Conservation (phyloP, 2,797 vertebrate species). For the Danio kyathit region DNA sequence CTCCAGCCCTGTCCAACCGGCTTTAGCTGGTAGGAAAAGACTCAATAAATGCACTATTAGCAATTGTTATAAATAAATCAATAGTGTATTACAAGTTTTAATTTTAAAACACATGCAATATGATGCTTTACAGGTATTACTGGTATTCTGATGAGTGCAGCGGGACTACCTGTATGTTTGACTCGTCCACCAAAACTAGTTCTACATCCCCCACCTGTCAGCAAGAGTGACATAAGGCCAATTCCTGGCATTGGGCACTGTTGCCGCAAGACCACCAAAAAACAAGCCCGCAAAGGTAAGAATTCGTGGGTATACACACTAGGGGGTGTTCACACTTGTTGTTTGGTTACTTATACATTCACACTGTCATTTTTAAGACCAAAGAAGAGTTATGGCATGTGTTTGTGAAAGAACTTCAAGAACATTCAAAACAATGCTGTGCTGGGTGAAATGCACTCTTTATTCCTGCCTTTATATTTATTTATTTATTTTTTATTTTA, state of each 20-base stretch:
- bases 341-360: too few relatives aligned
- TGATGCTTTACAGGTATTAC: constrained; percentile 86
- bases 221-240: constrained; percentile 93
- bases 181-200: constrained; percentile 93
- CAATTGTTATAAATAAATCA: background rate
- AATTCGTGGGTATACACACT: too few relatives aligned
- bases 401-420: too few relatives aligned
- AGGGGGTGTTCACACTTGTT: too few relatives aligned
- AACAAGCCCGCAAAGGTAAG: constrained; percentile 91
- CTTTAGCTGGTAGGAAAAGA: constrained; percentile 86
- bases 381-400: too few relatives aligned
- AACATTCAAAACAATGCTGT: too few relatives aligned
- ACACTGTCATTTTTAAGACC: too few relatives aligned
- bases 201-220: constrained; percentile 91
- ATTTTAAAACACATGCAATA: background rate
- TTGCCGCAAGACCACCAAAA: constrained; percentile 94
- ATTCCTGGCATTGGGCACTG: constrained; percentile 90
- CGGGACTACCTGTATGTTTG: constrained; percentile 92
- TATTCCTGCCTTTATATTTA: too few relatives aligned
- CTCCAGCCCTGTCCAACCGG: constrained; percentile 91
- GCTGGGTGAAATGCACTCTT: too few relatives aligned
- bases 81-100: background rate
- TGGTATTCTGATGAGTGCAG: constrained; percentile 95
- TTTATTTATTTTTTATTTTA: too few relatives aligned
- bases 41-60: background rate